Evolutionary conservation across 2,888 invertebrate species (phyloP), one percentile per base, ranked within the genome.

Genomic region (Thecocarcelia acutangulata): DNA sequence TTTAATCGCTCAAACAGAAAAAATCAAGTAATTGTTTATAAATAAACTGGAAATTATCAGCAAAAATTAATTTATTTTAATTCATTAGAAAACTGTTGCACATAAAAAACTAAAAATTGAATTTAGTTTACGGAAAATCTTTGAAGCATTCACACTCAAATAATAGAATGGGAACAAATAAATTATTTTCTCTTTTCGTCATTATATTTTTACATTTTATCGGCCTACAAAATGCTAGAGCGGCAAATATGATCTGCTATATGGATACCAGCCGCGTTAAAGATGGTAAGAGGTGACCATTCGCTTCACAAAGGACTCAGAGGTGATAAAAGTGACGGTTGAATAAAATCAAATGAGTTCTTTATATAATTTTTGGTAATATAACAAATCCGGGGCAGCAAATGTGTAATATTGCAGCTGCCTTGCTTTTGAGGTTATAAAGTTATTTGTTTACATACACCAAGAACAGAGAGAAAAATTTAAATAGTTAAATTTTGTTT

Each of bases 251-350:
- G 78, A 58, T 82, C 17, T 82, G 82, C n/a, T 82, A 79, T 75
- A 79, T 82, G 59, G 82, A 82, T 74, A 82, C 82, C 19, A 82
- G 70, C 5, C 50, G 82, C 3, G 69, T 82, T 2, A 74, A 37
- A 28, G 66, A 70, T 56, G 82, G 82, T 79, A 69, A 69, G 0
- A 4, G 12, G n/a, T n/a, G n/a, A n/a, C n/a, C n/a, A n/a, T n/a
- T n/a, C n/a, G n/a, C n/a, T n/a, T n/a, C n/a, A n/a, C n/a, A n/a
- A n/a, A n/a, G n/a, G n/a, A n/a, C n/a, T n/a, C n/a, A n/a, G n/a
- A n/a, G n/a, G n/a, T n/a, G n/a, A n/a, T n/a, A n/a, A n/a, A n/a
- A n/a, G n/a, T n/a, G n/a, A n/a, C n/a, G n/a, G n/a, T n/a, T n/a
- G n/a, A n/a, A n/a, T n/a, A n/a, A n/a, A n/a, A n/a, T n/a, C n/a